phyloP scores from a whole-genome alignment of 2,797 vertebrate species.

The Monodelphis domestica region DNA sequence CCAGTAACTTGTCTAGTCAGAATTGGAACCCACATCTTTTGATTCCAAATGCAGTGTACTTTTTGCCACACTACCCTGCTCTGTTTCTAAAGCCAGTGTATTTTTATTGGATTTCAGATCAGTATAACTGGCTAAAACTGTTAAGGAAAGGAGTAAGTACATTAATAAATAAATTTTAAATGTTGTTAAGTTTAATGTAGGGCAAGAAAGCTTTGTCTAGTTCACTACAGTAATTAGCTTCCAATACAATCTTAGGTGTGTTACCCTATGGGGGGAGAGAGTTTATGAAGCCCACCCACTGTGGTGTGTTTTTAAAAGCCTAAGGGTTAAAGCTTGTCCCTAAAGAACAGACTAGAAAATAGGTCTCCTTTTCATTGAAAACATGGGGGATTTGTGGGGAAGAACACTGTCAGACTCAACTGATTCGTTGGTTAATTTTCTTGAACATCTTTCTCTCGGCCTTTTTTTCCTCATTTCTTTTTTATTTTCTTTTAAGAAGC shows the following conservation, averaged over 20 bases:
- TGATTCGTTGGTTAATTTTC: neutral
- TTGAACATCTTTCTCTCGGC: neutral
- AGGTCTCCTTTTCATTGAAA: neutral
- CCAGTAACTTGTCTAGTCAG: neutral
- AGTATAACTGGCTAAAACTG: neutral
- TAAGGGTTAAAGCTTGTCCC: neutral
- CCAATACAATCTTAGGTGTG: neutral
- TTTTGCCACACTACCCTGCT: neutral
- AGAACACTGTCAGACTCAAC: neutral
- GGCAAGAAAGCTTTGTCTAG: neutral
- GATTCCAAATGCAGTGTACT: neutral
- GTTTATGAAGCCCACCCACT: neutral
- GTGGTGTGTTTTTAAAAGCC: neutral
- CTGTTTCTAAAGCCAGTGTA: neutral
- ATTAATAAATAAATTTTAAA: neutral
- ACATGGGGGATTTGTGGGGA: neutral
- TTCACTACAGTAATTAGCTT: neutral
- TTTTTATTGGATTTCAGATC: neutral
- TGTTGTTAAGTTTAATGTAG: neutral
- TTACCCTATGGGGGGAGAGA: neutral
- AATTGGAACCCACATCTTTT: neutral
- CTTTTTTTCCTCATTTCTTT: neutral
- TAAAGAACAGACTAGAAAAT: neutral
- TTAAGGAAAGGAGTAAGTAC: neutral
- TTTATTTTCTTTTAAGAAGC: neutral